These are phyloP conservation scores for Disparrhopalites patrizii DNA, from an alignment of 2,888 invertebrate species.

Conservation along the genomic window DNA sequence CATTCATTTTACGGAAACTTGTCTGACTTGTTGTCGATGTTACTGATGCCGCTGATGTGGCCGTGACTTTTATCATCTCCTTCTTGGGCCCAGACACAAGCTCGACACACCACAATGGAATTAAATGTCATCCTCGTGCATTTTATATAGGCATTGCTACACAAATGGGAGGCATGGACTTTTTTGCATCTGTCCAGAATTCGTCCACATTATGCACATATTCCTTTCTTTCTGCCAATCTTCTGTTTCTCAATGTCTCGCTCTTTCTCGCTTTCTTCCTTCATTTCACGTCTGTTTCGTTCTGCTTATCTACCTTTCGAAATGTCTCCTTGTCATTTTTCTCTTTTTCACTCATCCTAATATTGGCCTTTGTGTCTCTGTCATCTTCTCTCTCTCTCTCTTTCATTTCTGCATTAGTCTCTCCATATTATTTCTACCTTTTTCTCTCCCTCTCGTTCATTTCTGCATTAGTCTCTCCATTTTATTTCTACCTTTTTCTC, in stretches of 20 bases:
- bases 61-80: neutral
- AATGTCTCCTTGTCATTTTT: neutral
- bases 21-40: constrained; percentile 29
- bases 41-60: neutral
- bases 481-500: too few species aligned
- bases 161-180: too few species aligned
- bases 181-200: too few species aligned
- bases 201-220: too few species aligned
- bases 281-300: too few species aligned
- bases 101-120: too few species aligned
- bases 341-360: neutral
- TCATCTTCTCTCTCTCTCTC: constrained; percentile 1
- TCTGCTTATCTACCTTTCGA: neutral
- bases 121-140: too few species aligned
- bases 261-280: constrained; percentile 2
- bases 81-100: neutral
- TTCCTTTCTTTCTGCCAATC: too few species aligned
- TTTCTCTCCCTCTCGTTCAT: constrained; percentile 1
- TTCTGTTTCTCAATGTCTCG: too few species aligned
- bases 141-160: neutral
- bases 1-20: constrained; percentile 23
- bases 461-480: too few species aligned
- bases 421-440: constrained; percentile 6
- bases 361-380: neutral
- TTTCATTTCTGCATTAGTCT: neutral